Conservation (phyloP, 2,113 vertebrate species). For the Pollachius pollachius region DNA sequence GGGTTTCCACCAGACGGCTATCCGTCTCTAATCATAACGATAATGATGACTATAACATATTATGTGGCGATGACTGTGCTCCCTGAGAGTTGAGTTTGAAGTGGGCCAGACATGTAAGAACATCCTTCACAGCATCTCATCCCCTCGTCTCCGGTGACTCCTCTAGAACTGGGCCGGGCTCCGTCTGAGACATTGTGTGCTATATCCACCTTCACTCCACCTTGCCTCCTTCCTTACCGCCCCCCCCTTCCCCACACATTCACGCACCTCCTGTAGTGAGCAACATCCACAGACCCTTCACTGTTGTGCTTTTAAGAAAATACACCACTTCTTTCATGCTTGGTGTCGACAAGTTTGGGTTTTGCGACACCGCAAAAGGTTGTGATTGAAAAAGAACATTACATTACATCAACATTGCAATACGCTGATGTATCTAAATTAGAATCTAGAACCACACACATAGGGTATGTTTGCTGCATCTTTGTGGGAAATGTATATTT, state of each 20-base stretch:
- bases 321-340: no score
- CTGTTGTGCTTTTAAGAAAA: no score
- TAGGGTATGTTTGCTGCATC: no score
- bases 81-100: conserved; percentile 37
- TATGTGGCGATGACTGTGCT: conserved; percentile 8
- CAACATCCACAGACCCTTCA: no score
- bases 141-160: conserved; percentile 47
- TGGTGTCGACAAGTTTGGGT: no score
- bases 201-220: conserved; percentile 19
- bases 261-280: no score
- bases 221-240: conserved; percentile 26
- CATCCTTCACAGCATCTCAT: conserved; percentile 51
- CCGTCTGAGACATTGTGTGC: conserved; percentile 47
- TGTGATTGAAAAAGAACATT: no score
- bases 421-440: no score
- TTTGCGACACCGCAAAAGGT: no score
- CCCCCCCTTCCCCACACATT: not conserved
- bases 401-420: no score
- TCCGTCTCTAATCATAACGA: conserved; percentile 42
- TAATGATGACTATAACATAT: not conserved
- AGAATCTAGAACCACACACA: no score
- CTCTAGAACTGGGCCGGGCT: conserved; percentile 45
- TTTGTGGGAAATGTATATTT: no score
- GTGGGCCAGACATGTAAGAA: conserved; percentile 45
- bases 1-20: conserved; percentile 12